These are phyloP conservation scores for Craterocephalus amniculus DNA, from an alignment of 2,797 vertebrate genomes.

Conservation along the genomic window DNA sequence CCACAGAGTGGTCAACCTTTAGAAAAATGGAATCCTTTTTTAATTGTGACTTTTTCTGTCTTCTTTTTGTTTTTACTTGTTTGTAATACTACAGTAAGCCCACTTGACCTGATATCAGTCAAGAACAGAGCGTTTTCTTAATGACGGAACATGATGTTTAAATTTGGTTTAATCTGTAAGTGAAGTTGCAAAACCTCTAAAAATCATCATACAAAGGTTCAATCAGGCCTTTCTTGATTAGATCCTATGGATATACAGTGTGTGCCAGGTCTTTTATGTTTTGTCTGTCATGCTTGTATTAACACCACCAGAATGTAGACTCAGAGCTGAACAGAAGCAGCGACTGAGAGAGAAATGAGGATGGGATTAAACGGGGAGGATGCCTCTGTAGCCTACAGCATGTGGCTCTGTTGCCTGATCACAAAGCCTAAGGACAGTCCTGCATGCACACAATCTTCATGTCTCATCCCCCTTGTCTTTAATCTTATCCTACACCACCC, in stretches of 20 bases:
- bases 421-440: not conserved
- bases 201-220: not conserved
- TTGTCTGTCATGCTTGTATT: conserved; percentile 19
- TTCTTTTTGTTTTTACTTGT: not conserved
- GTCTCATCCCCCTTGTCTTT: conserved; percentile 13
- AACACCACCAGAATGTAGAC: conserved; percentile 17
- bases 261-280: not conserved
- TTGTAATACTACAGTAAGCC: conserved; percentile 1
- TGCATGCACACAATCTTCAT: conserved; percentile 23
- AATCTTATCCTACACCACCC: conserved; percentile 37
- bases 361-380: not conserved
- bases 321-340: not conserved
- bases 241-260: not conserved
- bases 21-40: not conserved
- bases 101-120: not conserved
- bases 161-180: not conserved
- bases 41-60: not conserved
- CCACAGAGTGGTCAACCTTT: not conserved
- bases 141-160: not conserved
- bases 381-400: not conserved
- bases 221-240: not conserved
- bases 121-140: not conserved
- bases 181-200: not conserved
- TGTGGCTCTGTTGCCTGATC: conserved; percentile 3
- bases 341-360: not conserved